Percentiles rank a stretch among this genome's conserved stretches.
Conservation (phyloP, 2,888 invertebrate species). For the Xestia xanthographa region DNA sequence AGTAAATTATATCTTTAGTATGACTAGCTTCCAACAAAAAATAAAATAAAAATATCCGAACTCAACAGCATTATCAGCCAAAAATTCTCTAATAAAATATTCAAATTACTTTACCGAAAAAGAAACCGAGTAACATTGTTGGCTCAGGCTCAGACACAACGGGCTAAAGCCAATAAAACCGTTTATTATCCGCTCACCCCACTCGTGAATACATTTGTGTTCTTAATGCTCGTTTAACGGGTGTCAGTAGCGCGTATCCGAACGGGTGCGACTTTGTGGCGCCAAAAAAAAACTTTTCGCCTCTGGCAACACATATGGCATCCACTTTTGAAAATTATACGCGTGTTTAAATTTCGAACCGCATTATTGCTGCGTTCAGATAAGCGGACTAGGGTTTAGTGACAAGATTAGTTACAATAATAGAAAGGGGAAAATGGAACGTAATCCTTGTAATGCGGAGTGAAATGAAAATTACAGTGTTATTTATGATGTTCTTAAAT, state of each 20-base stretch:
- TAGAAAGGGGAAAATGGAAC: conserved; percentile 77
- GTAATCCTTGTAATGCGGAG: conserved; percentile 80
- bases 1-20: not conserved
- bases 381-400: conserved; percentile 87
- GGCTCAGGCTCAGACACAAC: conserved; percentile 73
- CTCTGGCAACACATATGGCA: conserved; percentile 86
- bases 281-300: conserved; percentile 78
- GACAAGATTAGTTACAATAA: conserved; percentile 88
- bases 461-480: conserved; percentile 82
- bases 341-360: conserved; percentile 85
- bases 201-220: conserved; percentile 81
- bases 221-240: conserved; percentile 80
- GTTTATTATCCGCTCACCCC: conserved; percentile 84
- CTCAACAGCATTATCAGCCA: conserved; percentile 58
- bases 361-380: conserved; percentile 80
- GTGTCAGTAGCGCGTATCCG: conserved; percentile 69
- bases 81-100: conserved; percentile 71
- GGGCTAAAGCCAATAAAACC: conserved; percentile 84
- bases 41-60: conserved; percentile 30
- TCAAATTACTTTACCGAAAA: conserved; percentile 74
- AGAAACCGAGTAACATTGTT: conserved; percentile 75
- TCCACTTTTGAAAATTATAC: conserved; percentile 83
- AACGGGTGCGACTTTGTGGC: conserved; percentile 80
- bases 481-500: conserved; percentile 62
- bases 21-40: conserved; percentile 15